Base-by-base conservation (phyloP, 2,888 invertebrate genomes). In the Pheosia tremula region DNA sequence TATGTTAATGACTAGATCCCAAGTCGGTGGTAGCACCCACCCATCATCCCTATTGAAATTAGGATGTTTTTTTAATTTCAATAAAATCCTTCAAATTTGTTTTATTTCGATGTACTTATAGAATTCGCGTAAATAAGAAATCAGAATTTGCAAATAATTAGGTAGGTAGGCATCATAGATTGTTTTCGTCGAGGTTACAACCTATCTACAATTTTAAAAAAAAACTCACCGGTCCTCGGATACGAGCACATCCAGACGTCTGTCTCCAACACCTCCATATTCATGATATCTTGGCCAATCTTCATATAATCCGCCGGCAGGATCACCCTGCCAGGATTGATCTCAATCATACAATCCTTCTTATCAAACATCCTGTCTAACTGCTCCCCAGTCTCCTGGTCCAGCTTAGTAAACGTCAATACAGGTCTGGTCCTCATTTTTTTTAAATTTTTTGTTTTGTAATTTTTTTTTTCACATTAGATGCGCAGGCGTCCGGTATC, bases 241-340 rank as follows among this genome's bases (percentile, higher is more conserved):
- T 97, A 98, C 9, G 98, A 98, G 55, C 97, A 95, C 85, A 98
- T 94, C 96, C 98, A 98, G 0, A 97, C 95, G 83, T 98, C 98
- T 72, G 96, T 96, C 4, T 95, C 94, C 60, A 95, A 91, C 3
- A 98, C 95, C 60, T 96, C 94, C 83, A 97, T 95, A 61, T 97
- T 95, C 62, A 96, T 85, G 62, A 97, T 96, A 71, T 95, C 95
- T 72, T 96, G 95, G 0, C 96, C 96, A 47, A 97, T 94, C 11
- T 95, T 95, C 74, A 94, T 92, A 77, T 95, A 97, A 75, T 95
- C 95, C 0, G 95, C 95, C 0, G 97, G 97, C 66, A 97, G 82
- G 36, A 97, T 89, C 66, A 96, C 95, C 60, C 94, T 91, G 0
- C 97, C 96, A 0, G 97, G 97, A 78, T 96, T 94, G 13, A 96